Conservation (phyloP, 2,888 invertebrate genomes). For the Nomada fucata region DNA sequence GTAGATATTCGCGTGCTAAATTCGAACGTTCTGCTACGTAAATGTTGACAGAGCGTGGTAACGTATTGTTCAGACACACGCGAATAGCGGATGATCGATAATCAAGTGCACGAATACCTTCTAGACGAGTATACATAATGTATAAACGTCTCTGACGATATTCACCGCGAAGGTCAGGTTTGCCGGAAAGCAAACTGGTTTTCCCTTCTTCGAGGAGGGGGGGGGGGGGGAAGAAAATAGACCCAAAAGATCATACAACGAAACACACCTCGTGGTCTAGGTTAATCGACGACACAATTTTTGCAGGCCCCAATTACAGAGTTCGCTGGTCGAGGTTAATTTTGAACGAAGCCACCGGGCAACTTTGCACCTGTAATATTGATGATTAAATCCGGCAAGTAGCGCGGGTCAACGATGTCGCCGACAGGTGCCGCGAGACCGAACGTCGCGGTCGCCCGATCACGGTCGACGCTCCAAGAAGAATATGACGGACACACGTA, state of each 20-base stretch:
- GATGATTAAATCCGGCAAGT: background rate
- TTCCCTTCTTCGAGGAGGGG: background rate
- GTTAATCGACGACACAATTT: conserved; percentile 5
- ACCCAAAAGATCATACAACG: background rate
- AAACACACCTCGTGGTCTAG: background rate
- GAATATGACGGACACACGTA: no score
- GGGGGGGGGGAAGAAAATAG: conserved; percentile 1
- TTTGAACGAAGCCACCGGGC: background rate
- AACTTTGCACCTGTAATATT: conserved; percentile 11
- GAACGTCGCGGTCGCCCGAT: background rate
- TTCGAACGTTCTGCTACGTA: conserved; percentile 57
- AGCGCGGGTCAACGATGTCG: conserved; percentile 1
- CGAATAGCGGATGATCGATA: conserved; percentile 57
- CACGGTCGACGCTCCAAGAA: no score
- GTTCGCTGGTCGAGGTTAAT: conserved; percentile 6
- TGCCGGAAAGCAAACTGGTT: conserved; percentile 32
- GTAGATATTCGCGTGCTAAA: conserved; percentile 52
- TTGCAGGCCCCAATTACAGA: background rate
- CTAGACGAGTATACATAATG: conserved; percentile 51
- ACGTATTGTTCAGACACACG: conserved; percentile 52
- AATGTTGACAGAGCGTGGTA: conserved; percentile 55
- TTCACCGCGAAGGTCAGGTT: conserved; percentile 55
- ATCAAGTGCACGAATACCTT: conserved; percentile 53
- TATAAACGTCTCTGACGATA: conserved; percentile 36
- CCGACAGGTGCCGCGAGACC: background rate